Percentiles rank a stretch among this genome's conserved stretches.
phyloP scores from a whole-genome alignment of 2,113 vertebrate species.

The Pungitius pungitius region DNA sequence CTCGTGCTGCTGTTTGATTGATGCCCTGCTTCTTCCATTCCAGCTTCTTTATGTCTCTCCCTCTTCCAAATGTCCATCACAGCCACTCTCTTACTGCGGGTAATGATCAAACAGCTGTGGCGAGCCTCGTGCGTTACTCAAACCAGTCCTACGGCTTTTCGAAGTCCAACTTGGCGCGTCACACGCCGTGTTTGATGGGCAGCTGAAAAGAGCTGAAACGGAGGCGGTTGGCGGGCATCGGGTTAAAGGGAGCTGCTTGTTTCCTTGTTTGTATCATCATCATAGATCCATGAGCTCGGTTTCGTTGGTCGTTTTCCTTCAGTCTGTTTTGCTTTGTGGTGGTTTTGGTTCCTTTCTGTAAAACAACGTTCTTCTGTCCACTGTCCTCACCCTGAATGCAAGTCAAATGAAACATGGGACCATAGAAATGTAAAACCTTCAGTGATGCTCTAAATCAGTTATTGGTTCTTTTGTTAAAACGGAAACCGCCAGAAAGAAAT shows the following conservation, averaged over 20 bases:
- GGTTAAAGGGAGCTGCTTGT: too few species aligned
- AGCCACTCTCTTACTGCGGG: slow-evolving; percentile 15
- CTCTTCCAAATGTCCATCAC: slow-evolving; percentile 56
- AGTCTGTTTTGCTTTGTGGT: neutral
- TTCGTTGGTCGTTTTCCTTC: neutral
- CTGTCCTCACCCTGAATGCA: neutral
- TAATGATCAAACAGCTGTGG: slow-evolving; percentile 49
- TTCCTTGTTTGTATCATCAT: neutral
- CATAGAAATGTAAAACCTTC: neutral
- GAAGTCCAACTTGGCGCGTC: slow-evolving; percentile 14
- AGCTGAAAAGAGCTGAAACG: slow-evolving; percentile 4
- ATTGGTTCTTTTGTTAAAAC: neutral
- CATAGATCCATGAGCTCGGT: neutral
- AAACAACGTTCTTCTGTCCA: neutral
- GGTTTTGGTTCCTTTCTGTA: neutral
- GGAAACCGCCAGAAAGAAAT: neutral
- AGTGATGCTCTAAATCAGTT: neutral
- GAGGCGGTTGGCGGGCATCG: neutral
- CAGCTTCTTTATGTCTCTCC: slow-evolving; percentile 40
- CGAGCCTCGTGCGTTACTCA: slow-evolving; percentile 36
- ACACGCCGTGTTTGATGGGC: slow-evolving; percentile 2
- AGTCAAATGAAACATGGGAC: too few species aligned
- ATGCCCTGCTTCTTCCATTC: slow-evolving; percentile 46
- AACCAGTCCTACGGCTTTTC: slow-evolving; percentile 45
- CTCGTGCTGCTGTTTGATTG: slow-evolving; percentile 73